Conservation (phyloP, 2,797 vertebrate genomes). For the Danio albolineatus region DNA sequence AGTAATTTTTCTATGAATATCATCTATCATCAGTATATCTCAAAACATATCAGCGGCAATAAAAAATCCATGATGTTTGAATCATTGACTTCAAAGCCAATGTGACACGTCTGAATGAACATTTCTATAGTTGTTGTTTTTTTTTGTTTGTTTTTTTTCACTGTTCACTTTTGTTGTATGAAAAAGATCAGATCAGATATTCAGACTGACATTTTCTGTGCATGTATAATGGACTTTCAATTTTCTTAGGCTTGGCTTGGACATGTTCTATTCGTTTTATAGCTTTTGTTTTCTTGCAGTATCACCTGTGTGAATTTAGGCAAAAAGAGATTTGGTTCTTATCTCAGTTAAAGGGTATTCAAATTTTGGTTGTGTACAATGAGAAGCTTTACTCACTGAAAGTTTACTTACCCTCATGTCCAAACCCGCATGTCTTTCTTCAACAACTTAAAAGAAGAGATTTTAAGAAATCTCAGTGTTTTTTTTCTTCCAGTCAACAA, state of each 20-base stretch:
- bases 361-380: too few relatives aligned
- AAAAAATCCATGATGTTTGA: not conserved
- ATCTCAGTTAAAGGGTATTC: too few relatives aligned
- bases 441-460: not conserved
- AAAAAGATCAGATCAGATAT: not conserved
- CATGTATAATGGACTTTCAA: not conserved
- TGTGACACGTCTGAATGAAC: not conserved
- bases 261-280: not conserved
- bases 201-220: not conserved
- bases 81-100: not conserved
- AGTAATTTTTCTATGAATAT: not conserved
- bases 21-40: too few relatives aligned
- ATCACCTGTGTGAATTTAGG: not conserved
- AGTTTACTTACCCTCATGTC: too few relatives aligned
- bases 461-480: not conserved
- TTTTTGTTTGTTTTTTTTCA: not conserved
- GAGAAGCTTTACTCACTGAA: too few relatives aligned
- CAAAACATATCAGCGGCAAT: too few relatives aligned
- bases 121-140: not conserved
- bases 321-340: not conserved
- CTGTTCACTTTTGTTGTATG: too few relatives aligned
- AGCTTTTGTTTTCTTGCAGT: not conserved
- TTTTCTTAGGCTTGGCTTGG: not conserved
- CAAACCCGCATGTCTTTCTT: not conserved
- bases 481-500: too few relatives aligned